Base-by-base conservation (phyloP, 2,113 vertebrate species). In the Xiphias gladius region DNA sequence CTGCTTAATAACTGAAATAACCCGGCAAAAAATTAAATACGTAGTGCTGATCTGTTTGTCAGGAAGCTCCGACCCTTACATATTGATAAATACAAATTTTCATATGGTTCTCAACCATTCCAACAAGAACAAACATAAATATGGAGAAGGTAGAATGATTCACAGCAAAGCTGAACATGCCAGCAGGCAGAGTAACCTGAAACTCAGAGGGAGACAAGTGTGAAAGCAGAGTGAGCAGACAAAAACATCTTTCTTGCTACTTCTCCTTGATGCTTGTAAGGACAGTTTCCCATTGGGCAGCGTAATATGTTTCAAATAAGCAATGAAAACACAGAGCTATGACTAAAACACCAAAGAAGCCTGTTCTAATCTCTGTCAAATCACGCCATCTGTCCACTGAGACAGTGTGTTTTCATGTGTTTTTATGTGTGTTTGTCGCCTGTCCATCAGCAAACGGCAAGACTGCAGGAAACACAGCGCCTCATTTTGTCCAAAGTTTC, bases 301-400 rank as follows among this genome's bases (percentile, higher is more conserved):
- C 17, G 41, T 80, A 77, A 87, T 82, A 76, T 86, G 78, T 79
- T 88, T 85, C 67, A 86, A 85, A 85, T 79, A 75, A 82, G 89
- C 78, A 87, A 87, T 73, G 78, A 82, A 87, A 86, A 68, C 50
- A 68, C 22, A 12, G 39, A 69, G 83, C 66, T 35, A 26, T n/a
- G 72, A 73, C 70, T 76, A 83, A 86, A 89, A 83, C 50, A 75
- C 72, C 63, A 83, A 85, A 81, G 79, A 73, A 75, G 76, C 16
- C 62, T 13, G 32, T 41, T 82, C 35, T 91, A 86, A 88, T 91
- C 88, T 87, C 83, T 63, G 83, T 85, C 74, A 85, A 80, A 90
- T 85, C 86, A 48, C 7, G 46, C 86, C 91, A 92, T 89, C 90
- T 92, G 90, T 89, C 87, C 68, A 16, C 83, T 64, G 79, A 48